Evolutionary conservation across 2,113 vertebrate genomes (phyloP).

Genomic region (Chaenocephalus aceratus): DNA sequence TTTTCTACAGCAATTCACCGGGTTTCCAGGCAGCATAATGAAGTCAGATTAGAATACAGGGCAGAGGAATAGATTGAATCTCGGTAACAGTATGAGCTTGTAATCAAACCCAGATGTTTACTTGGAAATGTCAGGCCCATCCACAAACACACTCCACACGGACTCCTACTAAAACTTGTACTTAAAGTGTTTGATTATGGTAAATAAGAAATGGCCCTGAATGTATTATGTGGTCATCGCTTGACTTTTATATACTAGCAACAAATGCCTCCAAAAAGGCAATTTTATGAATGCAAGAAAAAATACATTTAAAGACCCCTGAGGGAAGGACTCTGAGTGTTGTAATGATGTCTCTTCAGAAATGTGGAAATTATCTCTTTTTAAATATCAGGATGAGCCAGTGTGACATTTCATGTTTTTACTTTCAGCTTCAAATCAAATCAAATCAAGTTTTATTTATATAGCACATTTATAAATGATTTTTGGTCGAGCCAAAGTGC

Average conservation of each 20-base stretch:
- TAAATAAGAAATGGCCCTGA: conserved; percentile 1
- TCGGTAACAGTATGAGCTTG: conserved; percentile 1
- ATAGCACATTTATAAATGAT: too few relatives aligned
- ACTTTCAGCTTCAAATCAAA: background rate
- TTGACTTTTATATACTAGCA: background rate
- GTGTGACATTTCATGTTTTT: conserved; percentile 28
- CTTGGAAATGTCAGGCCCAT: background rate
- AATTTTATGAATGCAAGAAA: background rate
- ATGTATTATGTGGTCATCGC: background rate
- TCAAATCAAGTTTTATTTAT: too few relatives aligned
- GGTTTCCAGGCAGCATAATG: background rate
- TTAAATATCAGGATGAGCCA: conserved; percentile 28
- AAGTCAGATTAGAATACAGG: background rate
- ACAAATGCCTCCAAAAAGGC: too few relatives aligned
- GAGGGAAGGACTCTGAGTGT: background rate
- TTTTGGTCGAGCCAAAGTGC: too few relatives aligned
- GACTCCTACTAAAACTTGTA: conserved; percentile 1
- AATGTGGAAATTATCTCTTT: conserved; percentile 24
- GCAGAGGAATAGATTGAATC: background rate
- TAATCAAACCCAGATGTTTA: conserved; percentile 40
- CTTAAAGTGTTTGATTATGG: conserved; percentile 14
- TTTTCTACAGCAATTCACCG: background rate
- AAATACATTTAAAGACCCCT: too few relatives aligned
- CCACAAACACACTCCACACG: background rate
- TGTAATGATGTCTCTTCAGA: background rate